Conservation (phyloP, 30 jellyfish, hydroid and myxozoan species). For the Phacellophora camtschatica region DNA sequence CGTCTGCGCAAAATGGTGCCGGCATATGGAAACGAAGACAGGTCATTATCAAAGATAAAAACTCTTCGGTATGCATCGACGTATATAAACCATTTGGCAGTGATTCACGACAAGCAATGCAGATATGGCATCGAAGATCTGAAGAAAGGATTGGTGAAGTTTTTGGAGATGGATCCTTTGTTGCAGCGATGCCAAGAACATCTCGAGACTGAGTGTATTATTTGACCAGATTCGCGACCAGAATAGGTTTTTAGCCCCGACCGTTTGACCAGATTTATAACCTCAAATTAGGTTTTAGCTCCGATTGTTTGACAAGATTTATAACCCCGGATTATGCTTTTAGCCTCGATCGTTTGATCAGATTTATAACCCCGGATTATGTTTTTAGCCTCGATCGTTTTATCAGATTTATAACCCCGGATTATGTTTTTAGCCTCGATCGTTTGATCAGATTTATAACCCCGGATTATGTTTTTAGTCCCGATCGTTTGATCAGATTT, state of each 20-base stretch:
- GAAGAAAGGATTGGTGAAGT: slow-evolving; percentile 28
- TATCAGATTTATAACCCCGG: too few relatives aligned
- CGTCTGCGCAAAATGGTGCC: slow-evolving; percentile 85
- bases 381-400: too few relatives aligned
- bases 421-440: too few relatives aligned
- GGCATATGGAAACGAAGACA: slow-evolving; percentile 85
- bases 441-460: too few relatives aligned
- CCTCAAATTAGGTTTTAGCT: too few relatives aligned
- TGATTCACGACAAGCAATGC: slow-evolving; percentile 55
- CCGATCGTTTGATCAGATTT: too few relatives aligned
- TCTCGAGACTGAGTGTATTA: slow-evolving; percentile 47
- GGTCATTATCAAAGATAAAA: slow-evolving; percentile 82
- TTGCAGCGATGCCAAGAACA: slow-evolving; percentile 75
- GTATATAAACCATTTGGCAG: slow-evolving; percentile 74
- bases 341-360: too few relatives aligned
- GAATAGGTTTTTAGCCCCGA: neutral
- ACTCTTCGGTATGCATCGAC: slow-evolving; percentile 88
- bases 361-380: too few relatives aligned
- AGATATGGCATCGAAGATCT: slow-evolving; percentile 33
- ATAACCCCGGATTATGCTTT: too few relatives aligned
- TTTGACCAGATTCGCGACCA: neutral
- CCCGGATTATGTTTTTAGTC: too few relatives aligned
- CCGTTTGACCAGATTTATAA: too few relatives aligned
- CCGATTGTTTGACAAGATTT: too few relatives aligned
- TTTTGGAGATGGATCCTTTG: slow-evolving; percentile 59